Base-by-base conservation (phyloP, 2,113 vertebrate genomes). In the Upupa epops region DNA sequence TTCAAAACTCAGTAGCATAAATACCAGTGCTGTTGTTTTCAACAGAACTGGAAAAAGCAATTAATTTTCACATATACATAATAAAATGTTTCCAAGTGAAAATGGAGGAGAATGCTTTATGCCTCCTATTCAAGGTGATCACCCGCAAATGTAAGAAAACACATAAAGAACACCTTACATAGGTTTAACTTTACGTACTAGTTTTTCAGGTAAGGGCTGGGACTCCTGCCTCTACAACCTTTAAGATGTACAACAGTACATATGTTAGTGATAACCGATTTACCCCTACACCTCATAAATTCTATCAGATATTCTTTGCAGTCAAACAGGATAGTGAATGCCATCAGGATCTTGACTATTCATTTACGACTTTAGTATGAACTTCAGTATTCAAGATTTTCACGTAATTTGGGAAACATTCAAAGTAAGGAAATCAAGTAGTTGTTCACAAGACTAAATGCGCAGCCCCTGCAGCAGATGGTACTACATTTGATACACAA, bases 201-300 rank as follows among this genome's bases (percentile, higher is more conserved):
- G 64, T 86, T 88, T 74, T 60, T 52, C 58, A 72, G 60, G 20
- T 37, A 20, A 32, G 24, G 24, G 18, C 29, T 61, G 40, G 12
- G 21, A 28, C 28, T 24, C 6, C 2, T 5, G 5, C 3, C 6
- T 4, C 36, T 12, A 11, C 10, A 15, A 15, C 14, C n/a, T n/a
- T 19, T 36, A 61, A 77, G 19, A 55, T 22, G 11, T 32, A 32
- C 13, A 56, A 34, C 15, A 26, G 5, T 34, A 64, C 10, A 31
- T 8, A 12, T n/a, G n/a, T n/a, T n/a, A 48, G 9, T 11, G 24
- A 83, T 36, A 83, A 73, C 1, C 15, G 25, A 58, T 92, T 46
- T 87, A 18, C 16, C 75, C 52, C 26, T 7, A 59, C 15, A 79
- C 4, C 14, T 69, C 24, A 40, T 22, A 70, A 83, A 73, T 64